phyloP scores from a whole-genome alignment of 1,140 invertebrate genomes.

The Drosophila ogumai region DNA sequence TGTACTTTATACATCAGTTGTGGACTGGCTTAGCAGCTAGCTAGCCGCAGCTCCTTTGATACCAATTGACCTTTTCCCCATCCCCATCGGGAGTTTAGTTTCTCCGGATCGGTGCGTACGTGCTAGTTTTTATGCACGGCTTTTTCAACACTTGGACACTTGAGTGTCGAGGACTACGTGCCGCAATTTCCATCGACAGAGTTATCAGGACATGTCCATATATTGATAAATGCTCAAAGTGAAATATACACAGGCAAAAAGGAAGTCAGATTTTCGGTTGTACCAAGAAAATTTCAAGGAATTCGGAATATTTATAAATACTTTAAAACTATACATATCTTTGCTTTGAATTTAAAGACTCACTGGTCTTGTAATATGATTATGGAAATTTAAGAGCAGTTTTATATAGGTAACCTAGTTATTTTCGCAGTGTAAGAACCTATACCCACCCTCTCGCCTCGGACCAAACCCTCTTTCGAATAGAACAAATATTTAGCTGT shows the following conservation, averaged over 20 bases:
- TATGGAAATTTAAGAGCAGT: not conserved
- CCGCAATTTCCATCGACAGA: constrained; percentile 72
- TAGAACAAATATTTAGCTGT: constrained; percentile 78
- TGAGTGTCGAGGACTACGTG: constrained; percentile 65
- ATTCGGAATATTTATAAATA: too few species aligned
- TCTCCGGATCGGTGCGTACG: constrained; percentile 58
- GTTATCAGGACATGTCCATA: constrained; percentile 73
- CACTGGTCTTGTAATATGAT: not conserved
- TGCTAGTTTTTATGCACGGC: constrained; percentile 71
- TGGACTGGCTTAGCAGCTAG: constrained; percentile 48
- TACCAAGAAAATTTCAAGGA: too few species aligned
- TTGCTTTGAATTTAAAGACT: not conserved
- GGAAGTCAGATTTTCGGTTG: not conserved
- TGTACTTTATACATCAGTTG: not conserved
- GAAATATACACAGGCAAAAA: constrained; percentile 29
- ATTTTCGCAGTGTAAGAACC: constrained; percentile 13
- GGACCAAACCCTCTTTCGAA: constrained; percentile 7
- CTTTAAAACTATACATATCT: too few species aligned
- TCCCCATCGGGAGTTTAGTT: constrained; percentile 6
- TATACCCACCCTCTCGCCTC: not conserved
- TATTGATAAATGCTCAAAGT: constrained; percentile 76
- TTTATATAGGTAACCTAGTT: not conserved
- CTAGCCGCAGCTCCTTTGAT: constrained; percentile 6
- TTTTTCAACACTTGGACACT: constrained; percentile 78
- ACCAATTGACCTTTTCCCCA: not conserved